These are phyloP conservation scores for Protomyctophum bolini DNA, from an alignment of 2,113 vertebrate species.

Conservation along the genomic window DNA sequence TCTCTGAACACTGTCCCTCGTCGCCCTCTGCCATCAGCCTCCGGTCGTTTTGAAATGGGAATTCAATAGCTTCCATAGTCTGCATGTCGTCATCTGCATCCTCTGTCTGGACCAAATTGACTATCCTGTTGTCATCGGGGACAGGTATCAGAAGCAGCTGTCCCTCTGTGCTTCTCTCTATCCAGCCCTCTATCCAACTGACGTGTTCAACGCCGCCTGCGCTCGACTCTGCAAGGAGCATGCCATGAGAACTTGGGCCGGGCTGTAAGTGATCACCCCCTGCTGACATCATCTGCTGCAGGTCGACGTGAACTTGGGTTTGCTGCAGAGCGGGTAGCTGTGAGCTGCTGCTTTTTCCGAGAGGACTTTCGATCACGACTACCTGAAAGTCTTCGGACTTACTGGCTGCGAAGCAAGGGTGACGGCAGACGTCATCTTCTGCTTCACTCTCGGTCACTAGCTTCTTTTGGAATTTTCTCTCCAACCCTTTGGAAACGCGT, in stretches of 20 bases:
- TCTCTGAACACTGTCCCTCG: not conserved
- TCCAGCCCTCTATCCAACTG: slow-evolving; percentile 18
- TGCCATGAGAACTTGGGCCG: slow-evolving; percentile 3
- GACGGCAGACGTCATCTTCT: slow-evolving; percentile 26
- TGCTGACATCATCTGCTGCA: slow-evolving; percentile 35
- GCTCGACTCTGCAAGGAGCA: slow-evolving; percentile 31
- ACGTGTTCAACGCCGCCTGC: not conserved
- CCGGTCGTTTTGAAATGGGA: slow-evolving; percentile 14
- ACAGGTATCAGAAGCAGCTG: slow-evolving; percentile 59
- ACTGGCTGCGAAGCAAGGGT: slow-evolving; percentile 5
- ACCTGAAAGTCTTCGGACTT: slow-evolving; percentile 25
- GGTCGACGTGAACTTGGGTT: slow-evolving; percentile 20
- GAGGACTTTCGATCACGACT: slow-evolving; percentile 11
- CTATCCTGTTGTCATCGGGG: not conserved
- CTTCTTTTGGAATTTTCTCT: not conserved
- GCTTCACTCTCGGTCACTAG: not conserved
- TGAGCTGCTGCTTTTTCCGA: not conserved
- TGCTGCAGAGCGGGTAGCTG: slow-evolving; percentile 31
- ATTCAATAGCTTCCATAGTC: not conserved
- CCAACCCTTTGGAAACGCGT: not conserved
- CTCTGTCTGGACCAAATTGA: slow-evolving; percentile 17
- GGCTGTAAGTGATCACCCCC: slow-evolving; percentile 28
- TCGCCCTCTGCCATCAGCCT: slow-evolving; percentile 8
- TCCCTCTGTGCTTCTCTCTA: slow-evolving; percentile 53
- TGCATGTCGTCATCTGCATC: not conserved